Evolutionary conservation across 2,113 vertebrate genomes (phyloP), one percentile per base, ranked within the genome.

Genomic region (Embiotoca jacksoni): DNA sequence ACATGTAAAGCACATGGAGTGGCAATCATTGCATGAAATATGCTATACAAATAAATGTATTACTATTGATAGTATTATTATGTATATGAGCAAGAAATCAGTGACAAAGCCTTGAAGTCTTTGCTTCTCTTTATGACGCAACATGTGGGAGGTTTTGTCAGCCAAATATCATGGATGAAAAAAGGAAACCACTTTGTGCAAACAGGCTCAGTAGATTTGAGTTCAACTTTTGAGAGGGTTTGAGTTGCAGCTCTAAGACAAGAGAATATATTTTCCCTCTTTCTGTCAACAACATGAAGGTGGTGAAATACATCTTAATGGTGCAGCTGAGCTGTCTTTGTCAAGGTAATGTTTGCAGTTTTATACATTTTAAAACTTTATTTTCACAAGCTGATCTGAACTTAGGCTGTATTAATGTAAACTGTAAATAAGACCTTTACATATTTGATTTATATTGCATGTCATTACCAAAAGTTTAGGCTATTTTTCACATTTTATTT

Each of bases 281-380:
- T 9, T 58, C 7, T 36, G 41, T 9, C 11, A 3, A 9, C 52
- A 87, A 16, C 47, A 93, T 91, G 92, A 79, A 79, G 72, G 73
- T 86, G 61, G 1, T 88, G 14, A 68, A 72, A 37, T 63, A 23
- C 0, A 4, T 88, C 47, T 33, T 88, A 2, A 53, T 87, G 3
- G 0, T 88, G 32, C 84, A 61, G 0, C 0, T 87, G 49, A 50
- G 53, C 72, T 76, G 11, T 49, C 41, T 87, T 7, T 88, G 78
- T 80, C 78, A 61, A 83, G 91, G 92, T 93, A 90, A 86, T 1
- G 3, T 60, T 16, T 6, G 39, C 14, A 6, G 0, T 39, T 72
- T 52, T 23, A 36, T 55, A 52, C 2, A n/a, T 32, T 37, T 23
- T 23, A 23, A 23, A 23, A 23, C 23, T 23, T 23, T 23, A 47